phyloP scores from a whole-genome alignment of 2,888 invertebrate species.

The Leptopilina drosophilae region DNA sequence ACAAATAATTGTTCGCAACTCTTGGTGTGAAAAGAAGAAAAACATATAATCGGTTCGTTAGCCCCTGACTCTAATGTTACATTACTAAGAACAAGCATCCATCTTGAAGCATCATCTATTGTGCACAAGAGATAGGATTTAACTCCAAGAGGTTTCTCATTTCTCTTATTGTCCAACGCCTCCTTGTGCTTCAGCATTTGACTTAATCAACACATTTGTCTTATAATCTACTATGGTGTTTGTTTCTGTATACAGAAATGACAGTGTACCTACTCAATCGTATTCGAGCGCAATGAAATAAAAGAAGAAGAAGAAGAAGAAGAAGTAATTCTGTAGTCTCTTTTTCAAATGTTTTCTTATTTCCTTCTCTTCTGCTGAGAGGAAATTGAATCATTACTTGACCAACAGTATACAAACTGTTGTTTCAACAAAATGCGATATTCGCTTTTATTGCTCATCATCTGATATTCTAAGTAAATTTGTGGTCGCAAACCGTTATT shows the following conservation, averaged over 20 bases:
- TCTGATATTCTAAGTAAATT: too few relatives aligned
- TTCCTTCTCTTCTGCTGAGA: too few relatives aligned
- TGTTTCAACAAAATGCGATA: too few relatives aligned
- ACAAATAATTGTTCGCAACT: not conserved
- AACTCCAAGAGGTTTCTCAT: constrained; percentile 32
- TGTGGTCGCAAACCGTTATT: too few relatives aligned
- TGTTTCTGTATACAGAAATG: constrained; percentile 47
- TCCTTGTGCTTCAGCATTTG: not conserved
- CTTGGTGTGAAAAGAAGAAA: constrained; percentile 1
- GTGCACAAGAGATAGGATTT: constrained; percentile 15
- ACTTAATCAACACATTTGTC: constrained; percentile 1
- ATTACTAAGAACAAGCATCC: not conserved
- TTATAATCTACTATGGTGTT: constrained; percentile 32
- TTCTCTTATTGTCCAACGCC: constrained; percentile 27
- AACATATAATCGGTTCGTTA: constrained; percentile 16
- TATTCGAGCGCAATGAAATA: constrained; percentile 37
- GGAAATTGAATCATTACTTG: too few relatives aligned
- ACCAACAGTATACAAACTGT: too few relatives aligned
- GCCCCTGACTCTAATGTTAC: constrained; percentile 6
- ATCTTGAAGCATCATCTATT: constrained; percentile 9
- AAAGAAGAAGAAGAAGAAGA: too few relatives aligned
- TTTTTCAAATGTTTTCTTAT: too few relatives aligned
- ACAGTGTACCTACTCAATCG: constrained; percentile 58
- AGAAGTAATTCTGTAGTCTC: too few relatives aligned
- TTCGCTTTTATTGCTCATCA: too few relatives aligned